Conservation (phyloP, 2,888 invertebrate genomes). For the Cacoxenus indagator region DNA sequence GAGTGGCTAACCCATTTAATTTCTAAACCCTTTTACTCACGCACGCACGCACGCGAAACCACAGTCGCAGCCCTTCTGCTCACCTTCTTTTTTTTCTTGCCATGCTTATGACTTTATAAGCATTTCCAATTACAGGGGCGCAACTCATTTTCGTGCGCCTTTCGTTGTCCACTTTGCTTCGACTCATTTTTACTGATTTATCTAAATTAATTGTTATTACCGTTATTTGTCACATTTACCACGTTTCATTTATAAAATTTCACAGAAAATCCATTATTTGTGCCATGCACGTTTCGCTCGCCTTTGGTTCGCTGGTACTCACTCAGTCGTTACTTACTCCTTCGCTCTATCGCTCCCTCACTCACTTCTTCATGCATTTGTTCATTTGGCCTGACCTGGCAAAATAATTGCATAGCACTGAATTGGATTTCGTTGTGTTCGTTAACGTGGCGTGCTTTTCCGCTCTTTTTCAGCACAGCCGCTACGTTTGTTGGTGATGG, state of each 20-base stretch:
- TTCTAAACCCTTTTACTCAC: not conserved
- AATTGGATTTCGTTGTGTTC: not conserved
- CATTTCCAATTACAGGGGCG: not conserved
- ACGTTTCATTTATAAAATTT: conserved; percentile 3
- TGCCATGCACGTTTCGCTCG: not conserved
- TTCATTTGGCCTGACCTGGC: not conserved
- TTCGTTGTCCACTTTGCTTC: not conserved
- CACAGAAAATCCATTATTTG: not conserved
- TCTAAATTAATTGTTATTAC: conserved; percentile 60
- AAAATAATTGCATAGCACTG: not conserved
- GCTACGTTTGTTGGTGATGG: conserved; percentile 46
- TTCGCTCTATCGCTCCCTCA: too few species aligned
- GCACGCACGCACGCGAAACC: not conserved
- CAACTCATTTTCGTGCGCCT: not conserved
- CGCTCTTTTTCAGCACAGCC: conserved; percentile 23
- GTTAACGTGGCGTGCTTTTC: not conserved
- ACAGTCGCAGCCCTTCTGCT: not conserved
- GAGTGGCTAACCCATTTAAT: not conserved
- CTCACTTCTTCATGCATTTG: not conserved
- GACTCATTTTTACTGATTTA: conserved; percentile 32
- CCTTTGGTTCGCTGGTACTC: not conserved
- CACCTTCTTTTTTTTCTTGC: not conserved
- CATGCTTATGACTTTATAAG: conserved; percentile 15
- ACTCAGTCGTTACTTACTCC: too few species aligned
- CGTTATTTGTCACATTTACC: conserved; percentile 49